Base-by-base conservation (phyloP, 1,140 invertebrate genomes). In the Lucilia sericata region DNA sequence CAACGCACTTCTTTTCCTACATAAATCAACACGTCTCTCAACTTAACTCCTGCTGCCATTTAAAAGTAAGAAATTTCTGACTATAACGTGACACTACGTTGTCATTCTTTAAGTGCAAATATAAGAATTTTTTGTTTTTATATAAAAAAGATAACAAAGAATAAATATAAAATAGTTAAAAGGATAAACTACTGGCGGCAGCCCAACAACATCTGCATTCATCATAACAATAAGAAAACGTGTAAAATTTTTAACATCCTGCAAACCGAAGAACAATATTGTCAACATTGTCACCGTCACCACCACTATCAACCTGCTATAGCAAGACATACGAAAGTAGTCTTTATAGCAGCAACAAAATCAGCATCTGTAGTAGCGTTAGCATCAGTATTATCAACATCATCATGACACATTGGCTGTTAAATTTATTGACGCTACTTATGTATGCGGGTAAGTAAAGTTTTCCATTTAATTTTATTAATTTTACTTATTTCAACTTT, bases 391-490 rank as follows among this genome's bases (percentile, higher is more conserved):
- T 34, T 10, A 84, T 74, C 65, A 75, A 42, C 83, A 80, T 82
- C 84, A 84, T 80, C 74, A 83, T 83, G 84, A 74, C 82, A 55
- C 82, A 83, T 83, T 85, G 84, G 84, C 47, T 85, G 82, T 74
- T 83, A 47, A 85, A 83, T 80, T 65, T 85, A 82, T 83, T 83
- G 75, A 82, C 84, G 75, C 82, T 85, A 74, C 82, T 85, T 60
- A 34, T 85, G 75, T 85, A 85, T 83, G 82, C 84, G 51, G 84
- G 84, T 85, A 78, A 85, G 84, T 85, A 12, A 49, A 49, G 65
- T 47, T 51, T 76, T 78, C 36, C 47, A 82, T 84, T 82, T 70
- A 84, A 84, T 78, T 78, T 60, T 78, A 84, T 36, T 78, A 78
- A 84, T 55, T 36, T 34, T 70, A 70, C 17, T 4, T 19, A 4